phyloP scores from a whole-genome alignment of 1,140 invertebrate genomes.

The Glomeris maerens region DNA sequence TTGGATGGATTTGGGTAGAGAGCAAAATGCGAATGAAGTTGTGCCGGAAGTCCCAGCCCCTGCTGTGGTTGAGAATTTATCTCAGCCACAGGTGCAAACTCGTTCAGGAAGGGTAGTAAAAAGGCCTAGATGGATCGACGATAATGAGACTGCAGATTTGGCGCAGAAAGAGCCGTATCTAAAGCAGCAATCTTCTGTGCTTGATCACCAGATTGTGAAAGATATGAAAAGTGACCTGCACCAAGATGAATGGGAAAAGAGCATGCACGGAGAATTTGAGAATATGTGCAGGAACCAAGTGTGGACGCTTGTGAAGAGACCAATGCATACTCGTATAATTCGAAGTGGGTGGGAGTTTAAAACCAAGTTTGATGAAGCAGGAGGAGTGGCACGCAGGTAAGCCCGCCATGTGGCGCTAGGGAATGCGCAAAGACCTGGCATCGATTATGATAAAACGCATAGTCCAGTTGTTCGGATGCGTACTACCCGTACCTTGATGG shows the following conservation, averaged over 20 bases:
- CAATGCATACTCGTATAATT: neutral
- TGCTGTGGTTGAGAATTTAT: no score
- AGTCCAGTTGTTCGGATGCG: neutral
- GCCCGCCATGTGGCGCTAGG: neutral
- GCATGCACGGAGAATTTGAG: neutral
- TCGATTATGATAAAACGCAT: neutral
- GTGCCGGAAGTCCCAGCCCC: no score
- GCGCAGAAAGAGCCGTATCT: no score
- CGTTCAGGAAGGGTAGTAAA: neutral
- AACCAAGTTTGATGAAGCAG: neutral
- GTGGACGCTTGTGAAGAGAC: neutral
- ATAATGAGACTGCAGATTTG: neutral
- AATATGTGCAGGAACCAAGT: neutral
- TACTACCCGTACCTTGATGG: no score
- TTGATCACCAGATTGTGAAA: neutral
- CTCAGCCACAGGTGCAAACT: neutral
- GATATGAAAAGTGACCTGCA: constrained; percentile 6
- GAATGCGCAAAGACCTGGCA: neutral
- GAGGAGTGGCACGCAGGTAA: neutral
- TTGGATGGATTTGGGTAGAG: no score
- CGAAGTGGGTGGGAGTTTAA: neutral
- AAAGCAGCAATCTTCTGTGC: no score
- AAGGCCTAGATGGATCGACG: neutral
- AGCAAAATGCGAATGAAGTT: no score
- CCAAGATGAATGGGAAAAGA: constrained; percentile 20